Base-by-base conservation (phyloP, 2,113 vertebrate genomes). In the Protobothrops flavoviridis region DNA sequence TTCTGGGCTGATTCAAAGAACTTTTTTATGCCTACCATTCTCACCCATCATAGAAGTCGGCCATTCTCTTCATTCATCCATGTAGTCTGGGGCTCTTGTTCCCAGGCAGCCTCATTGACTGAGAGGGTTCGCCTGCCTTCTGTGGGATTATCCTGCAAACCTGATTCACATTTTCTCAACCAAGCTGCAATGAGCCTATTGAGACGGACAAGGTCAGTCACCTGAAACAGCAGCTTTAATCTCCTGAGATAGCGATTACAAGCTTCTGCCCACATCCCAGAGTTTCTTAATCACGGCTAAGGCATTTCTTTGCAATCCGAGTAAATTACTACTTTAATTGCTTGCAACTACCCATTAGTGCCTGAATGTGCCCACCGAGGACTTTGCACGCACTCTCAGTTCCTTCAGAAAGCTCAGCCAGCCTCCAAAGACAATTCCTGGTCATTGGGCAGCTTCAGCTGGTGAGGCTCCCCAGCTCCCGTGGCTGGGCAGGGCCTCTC, bases 261-360 rank as follows among this genome's bases (percentile, higher is more conserved):
- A 97, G 97, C 96, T 97, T 96, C 96, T 97, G 97, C 96, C 97
- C 96, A 97, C 94, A 95, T 97, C 96, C 95, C 94, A 39, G 97
- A 96, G 97, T 97, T 98, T 97, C 97, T 98, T 98, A 98, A 98
- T 98, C 97, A 98, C 97, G 97, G 96, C 97, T 97, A 98, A 98
- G 97, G 98, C 97, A 98, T 98, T 98, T 98, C 97, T 98, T 98
- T 98, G 98, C 98, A 97, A 98, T 98, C 97, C 97, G 95, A 97
- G 96, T 98, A 98, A 98, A 98, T 98, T 97, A 97, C 97, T 97
- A 97, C 97, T 98, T 98, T 97, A 98, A 98, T 98, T 98, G 97
- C 96, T 97, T 97, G 96, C 97, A 98, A 97, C 97, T 97, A 98
- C 97, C 98, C 98, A 98, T 98, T 98, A 97, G 96, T 95, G 96